phyloP scores from a whole-genome alignment of 2,797 vertebrate species.

The Aphelocoma californica region DNA sequence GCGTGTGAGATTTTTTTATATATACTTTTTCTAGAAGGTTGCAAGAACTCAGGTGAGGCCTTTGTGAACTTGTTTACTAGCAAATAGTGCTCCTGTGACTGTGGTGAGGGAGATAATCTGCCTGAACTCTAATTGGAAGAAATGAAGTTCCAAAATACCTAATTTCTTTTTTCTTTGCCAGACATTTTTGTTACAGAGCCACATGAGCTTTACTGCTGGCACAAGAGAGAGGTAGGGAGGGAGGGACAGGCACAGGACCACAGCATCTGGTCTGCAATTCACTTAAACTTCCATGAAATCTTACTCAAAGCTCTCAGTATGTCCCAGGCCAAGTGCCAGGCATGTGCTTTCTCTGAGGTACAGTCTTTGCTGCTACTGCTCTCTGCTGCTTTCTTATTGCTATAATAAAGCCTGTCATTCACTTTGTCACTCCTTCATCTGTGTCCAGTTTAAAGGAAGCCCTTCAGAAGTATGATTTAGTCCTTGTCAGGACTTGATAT shows the following conservation, averaged over 20 bases:
- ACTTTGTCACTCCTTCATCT: not conserved
- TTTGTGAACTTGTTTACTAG: not conserved
- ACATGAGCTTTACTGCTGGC: not conserved
- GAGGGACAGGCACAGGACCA: not conserved
- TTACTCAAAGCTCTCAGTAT: not conserved
- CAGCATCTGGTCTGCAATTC: not conserved
- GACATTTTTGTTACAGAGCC: not conserved
- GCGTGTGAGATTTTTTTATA: not conserved
- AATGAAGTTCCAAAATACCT: not conserved
- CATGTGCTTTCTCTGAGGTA: not conserved
- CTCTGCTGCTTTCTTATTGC: not conserved
- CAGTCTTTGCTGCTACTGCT: not conserved
- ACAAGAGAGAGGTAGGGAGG: not conserved
- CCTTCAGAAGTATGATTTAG: not conserved
- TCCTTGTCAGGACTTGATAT: not conserved
- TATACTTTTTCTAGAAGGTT: not conserved
- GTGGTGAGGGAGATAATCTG: not conserved
- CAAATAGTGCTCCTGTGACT: not conserved
- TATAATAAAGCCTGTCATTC: not conserved
- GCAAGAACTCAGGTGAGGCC: not conserved
- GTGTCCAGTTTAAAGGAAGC: not conserved
- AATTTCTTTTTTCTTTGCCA: not conserved
- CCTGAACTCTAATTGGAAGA: not conserved
- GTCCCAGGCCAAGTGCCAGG: not conserved
- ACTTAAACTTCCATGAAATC: not conserved